Evolutionary conservation across 2,888 invertebrate genomes (phyloP).

Genomic region (Bugula neritina): DNA sequence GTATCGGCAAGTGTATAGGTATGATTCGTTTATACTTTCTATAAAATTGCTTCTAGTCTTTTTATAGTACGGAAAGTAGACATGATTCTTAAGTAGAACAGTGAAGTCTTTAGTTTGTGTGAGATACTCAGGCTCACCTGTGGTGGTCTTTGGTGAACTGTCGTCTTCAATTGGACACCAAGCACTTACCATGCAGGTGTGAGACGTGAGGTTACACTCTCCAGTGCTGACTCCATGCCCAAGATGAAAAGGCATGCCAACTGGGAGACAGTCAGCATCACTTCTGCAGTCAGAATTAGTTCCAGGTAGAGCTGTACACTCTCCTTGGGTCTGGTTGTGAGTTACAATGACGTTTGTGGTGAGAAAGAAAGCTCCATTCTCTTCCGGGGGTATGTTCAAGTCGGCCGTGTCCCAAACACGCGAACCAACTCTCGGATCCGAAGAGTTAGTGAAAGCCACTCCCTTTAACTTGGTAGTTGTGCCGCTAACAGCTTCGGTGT

Average conservation of each 20-base stretch:
- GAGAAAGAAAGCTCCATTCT: slow-evolving; percentile 29
- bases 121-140: not conserved
- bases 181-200: not conserved
- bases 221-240: slow-evolving; percentile 22
- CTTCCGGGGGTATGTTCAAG: slow-evolving; percentile 27
- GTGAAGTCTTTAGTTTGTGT: slow-evolving; percentile 35
- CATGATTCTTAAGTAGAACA: slow-evolving; percentile 42
- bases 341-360: slow-evolving; percentile 31
- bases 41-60: slow-evolving; percentile 44
- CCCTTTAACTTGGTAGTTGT: slow-evolving; percentile 26
- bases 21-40: slow-evolving; percentile 37
- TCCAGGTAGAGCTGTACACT: slow-evolving; percentile 25
- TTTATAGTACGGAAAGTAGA: slow-evolving; percentile 39
- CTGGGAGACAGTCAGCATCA: slow-evolving; percentile 27
- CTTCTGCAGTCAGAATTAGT: slow-evolving; percentile 12
- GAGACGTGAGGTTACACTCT: not conserved
- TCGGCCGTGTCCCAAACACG: slow-evolving; percentile 30
- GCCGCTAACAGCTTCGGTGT: slow-evolving; percentile 36
- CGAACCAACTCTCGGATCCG: slow-evolving; percentile 28
- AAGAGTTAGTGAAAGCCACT: slow-evolving; percentile 29
- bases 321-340: slow-evolving; percentile 29
- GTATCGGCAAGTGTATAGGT: slow-evolving; percentile 44
- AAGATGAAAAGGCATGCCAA: not conserved
- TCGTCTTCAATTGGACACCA: slow-evolving; percentile 27
- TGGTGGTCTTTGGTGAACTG: not conserved